A percentile compares a stretch with the other conserved stretches of the same genome.
Evolutionary conservation across 2,113 vertebrate genomes (phyloP).

Genomic region (Tetrax tetrax): DNA sequence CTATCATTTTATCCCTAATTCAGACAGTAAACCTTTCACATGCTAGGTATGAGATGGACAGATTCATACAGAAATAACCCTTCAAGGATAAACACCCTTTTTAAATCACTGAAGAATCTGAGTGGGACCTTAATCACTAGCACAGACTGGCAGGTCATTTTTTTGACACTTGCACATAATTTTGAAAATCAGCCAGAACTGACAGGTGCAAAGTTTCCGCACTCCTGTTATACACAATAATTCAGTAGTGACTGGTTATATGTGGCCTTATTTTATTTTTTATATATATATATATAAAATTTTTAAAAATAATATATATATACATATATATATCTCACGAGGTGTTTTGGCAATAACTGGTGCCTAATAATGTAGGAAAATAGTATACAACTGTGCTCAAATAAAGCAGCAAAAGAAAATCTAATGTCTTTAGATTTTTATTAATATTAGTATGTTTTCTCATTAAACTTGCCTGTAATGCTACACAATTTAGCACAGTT

Average conservation of each 20-base stretch:
- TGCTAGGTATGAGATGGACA: slow-evolving; percentile 53
- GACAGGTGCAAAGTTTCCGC: slow-evolving; percentile 74
- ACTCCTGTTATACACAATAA: slow-evolving; percentile 69
- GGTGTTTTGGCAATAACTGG: not conserved
- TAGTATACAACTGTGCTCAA: not conserved
- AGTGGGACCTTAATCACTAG: slow-evolving; percentile 68
- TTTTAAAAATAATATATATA: too few relatives aligned
- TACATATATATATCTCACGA: not conserved
- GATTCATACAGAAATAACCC: slow-evolving; percentile 68
- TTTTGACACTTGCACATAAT: slow-evolving; percentile 68
- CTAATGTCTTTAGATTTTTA: not conserved
- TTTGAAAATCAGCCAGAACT: slow-evolving; percentile 73
- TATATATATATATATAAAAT: too few relatives aligned
- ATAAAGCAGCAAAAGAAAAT: not conserved
- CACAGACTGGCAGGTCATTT: slow-evolving; percentile 72
- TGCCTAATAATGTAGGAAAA: not conserved
- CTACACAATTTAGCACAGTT: not conserved
- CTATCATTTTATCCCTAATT: slow-evolving; percentile 33
- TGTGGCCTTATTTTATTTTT: not conserved
- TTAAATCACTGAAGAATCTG: slow-evolving; percentile 67
- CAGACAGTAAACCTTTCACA: slow-evolving; percentile 45
- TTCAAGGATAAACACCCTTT: slow-evolving; percentile 69
- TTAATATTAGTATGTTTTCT: not conserved
- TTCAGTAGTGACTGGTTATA: slow-evolving; percentile 51
- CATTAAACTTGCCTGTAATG: not conserved